Conservation (phyloP, 2,888 invertebrate genomes). For the Xestia c-nigrum region DNA sequence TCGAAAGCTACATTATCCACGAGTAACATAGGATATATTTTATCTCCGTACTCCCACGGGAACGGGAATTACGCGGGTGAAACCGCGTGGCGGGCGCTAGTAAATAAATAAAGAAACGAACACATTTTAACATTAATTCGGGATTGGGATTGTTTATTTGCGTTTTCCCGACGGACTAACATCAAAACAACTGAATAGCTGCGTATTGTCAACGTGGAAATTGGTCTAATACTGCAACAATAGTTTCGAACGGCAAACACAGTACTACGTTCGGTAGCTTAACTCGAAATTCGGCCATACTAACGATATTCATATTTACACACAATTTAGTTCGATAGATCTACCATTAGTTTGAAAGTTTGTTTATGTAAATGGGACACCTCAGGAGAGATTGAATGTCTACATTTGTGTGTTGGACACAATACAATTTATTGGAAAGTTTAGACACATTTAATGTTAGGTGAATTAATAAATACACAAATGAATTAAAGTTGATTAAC, state of each 20-base stretch:
- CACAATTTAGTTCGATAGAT: conserved; percentile 34
- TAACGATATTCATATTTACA: conserved; percentile 51
- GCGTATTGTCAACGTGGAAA: neutral
- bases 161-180: too few relatives aligned
- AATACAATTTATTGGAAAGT: too few relatives aligned
- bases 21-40: too few relatives aligned
- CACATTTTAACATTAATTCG: neutral
- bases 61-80: too few relatives aligned
- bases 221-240: neutral
- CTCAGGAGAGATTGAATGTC: neutral
- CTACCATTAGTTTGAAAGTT: neutral
- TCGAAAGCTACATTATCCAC: too few relatives aligned
- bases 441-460: too few relatives aligned
- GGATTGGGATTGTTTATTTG: too few relatives aligned
- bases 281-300: neutral
- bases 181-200: neutral
- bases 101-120: neutral
- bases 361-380: neutral
- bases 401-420: neutral
- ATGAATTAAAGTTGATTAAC: too few relatives aligned
- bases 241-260: neutral
- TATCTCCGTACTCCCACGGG: too few relatives aligned
- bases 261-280: neutral
- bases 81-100: too few relatives aligned
- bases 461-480: too few relatives aligned